Evolutionary conservation across 2,113 vertebrate genomes (phyloP), one percentile per base, ranked within the genome.

Genomic region (Zosterops pallidus): DNA sequence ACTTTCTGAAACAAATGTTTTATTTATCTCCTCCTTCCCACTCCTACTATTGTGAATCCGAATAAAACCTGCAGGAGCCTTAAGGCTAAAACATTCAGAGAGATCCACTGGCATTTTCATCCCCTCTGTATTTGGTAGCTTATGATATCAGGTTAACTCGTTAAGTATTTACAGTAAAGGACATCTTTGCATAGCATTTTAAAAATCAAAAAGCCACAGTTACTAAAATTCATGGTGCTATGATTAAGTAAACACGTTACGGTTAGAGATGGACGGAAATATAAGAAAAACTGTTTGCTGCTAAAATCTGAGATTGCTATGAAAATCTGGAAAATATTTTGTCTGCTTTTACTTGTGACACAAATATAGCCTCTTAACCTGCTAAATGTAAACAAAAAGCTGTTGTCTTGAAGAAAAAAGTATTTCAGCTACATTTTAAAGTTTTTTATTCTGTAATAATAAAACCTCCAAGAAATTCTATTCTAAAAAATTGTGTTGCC

Each of bases 11-110:
- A 90, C 77, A 95, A 89, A 94, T 92, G 90, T 88, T 94, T 93
- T 93, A 93, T 96, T 95, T 96, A 90, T 89, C 92, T 95, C 92
- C 44, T 95, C 65, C 79, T 96, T 83, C 76, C 86, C 72, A 75
- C 64, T 93, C 64, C 78, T 92, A 46, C 87, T 81, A 56, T 77
- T 86, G 88, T 83, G 68, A 89, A 89, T 78, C 69, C 7, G 53
- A 95, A 83, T 88, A 89, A 96, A 93, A 97, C 88, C 79, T 93
- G 85, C 85, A 96, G 93, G 41, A 93, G 76, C 88, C 93, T 89
- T 82, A 90, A 88, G 90, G 88, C 90, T 77, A 93, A 95, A 95
- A 90, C 75, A 46, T 88, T 94, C 92, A 71, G 44, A 53, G 26
- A 33, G 47, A 92, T 74, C 55, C 67, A 74, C 69, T 18, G 50